phyloP scores from a whole-genome alignment of 2,888 invertebrate genomes.

The Asteroscopus sphinx region DNA sequence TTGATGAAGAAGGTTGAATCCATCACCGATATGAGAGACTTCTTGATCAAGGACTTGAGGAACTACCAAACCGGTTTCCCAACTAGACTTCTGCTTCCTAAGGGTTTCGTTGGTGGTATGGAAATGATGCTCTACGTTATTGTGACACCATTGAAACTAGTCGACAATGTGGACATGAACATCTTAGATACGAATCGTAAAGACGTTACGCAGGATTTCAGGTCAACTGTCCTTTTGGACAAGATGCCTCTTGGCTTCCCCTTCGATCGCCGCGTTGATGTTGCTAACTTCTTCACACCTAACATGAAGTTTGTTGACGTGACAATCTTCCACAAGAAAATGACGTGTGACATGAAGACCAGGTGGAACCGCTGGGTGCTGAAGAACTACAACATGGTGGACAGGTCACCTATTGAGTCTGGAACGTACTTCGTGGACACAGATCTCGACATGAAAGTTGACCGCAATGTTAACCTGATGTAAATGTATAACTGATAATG shows the following conservation, averaged over 20 bases:
- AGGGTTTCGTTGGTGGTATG: conserved; percentile 92
- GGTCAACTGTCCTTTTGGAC: conserved; percentile 87
- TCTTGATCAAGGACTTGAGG: conserved; percentile 75
- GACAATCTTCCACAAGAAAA: conserved; percentile 91
- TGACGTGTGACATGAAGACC: conserved; percentile 82
- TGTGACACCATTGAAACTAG: conserved; percentile 87
- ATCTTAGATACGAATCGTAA: conserved; percentile 84
- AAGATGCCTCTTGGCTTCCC: conserved; percentile 93
- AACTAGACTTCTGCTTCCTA: conserved; percentile 92
- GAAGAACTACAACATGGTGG: conserved; percentile 74
- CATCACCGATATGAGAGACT: conserved; percentile 81
- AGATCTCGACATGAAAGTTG: conserved; percentile 63
- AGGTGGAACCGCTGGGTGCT: conserved; percentile 81
- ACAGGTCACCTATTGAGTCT: conserved; percentile 67
- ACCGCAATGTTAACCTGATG: conserved; percentile 44
- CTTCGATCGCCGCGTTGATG: conserved; percentile 91
- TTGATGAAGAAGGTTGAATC: conserved; percentile 91
- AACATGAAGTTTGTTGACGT: conserved; percentile 92
- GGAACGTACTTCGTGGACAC: conserved; percentile 73
- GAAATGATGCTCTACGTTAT: conserved; percentile 91
- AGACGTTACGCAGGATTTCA: conserved; percentile 79
- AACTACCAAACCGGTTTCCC: conserved; percentile 92
- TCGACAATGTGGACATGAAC: conserved; percentile 77
- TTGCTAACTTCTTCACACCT: conserved; percentile 90
- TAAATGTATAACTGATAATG: conserved; percentile 25